A percentile compares a stretch with the other conserved stretches of the same genome.
Evolutionary conservation across 2,113 vertebrate genomes (phyloP).

Genomic region (Mesoclemmys tuberculata): DNA sequence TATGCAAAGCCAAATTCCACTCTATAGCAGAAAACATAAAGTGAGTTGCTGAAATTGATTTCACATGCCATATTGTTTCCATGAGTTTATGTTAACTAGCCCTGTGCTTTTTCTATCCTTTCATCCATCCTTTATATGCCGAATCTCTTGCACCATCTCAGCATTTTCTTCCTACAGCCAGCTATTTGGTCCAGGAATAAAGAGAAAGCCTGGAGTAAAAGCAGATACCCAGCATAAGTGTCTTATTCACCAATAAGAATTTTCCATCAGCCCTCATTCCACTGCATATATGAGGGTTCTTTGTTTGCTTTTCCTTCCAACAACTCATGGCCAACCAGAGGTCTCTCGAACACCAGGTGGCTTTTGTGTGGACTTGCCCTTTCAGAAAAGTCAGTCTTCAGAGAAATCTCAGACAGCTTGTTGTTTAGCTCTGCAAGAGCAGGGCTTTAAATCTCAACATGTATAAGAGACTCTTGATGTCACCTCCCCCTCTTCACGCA

Average conservation of each 20-base stretch:
- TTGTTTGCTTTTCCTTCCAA: neutral
- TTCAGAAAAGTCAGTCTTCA: neutral
- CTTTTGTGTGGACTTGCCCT: neutral
- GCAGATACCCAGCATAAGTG: neutral
- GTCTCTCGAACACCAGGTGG: neutral
- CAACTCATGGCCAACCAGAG: accelerated
- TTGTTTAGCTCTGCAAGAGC: neutral
- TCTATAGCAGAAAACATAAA: neutral
- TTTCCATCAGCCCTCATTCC: neutral
- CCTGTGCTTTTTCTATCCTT: accelerated
- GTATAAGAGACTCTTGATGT: neutral
- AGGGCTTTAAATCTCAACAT: neutral
- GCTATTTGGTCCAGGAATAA: neutral
- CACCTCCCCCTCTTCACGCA: neutral
- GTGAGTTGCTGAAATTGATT: neutral
- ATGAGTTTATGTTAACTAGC: neutral
- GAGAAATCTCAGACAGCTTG: neutral
- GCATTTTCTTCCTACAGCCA: neutral
- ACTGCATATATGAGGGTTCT: neutral
- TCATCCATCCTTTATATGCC: neutral
- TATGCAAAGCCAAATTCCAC: neutral
- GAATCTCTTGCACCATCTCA: neutral
- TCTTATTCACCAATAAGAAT: neutral
- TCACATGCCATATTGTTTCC: neutral
- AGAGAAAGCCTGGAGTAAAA: neutral